Evolutionary conservation across 2,888 invertebrate species (phyloP).

Genomic region (Archaeoteleia sp.): DNA sequence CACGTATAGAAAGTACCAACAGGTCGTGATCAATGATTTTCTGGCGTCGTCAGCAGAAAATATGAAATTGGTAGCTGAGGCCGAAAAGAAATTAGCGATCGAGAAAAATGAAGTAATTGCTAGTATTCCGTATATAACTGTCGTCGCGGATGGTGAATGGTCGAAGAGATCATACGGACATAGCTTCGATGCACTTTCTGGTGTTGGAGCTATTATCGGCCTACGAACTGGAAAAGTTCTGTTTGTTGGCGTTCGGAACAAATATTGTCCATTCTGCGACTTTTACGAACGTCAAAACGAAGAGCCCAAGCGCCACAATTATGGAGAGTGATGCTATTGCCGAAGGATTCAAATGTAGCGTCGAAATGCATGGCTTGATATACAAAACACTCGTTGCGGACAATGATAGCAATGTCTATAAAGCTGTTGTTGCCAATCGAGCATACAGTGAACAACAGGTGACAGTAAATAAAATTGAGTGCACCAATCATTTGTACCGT

Average conservation of each 20-base stretch:
- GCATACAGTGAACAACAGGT: conserved; percentile 50
- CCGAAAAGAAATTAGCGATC: conserved; percentile 38
- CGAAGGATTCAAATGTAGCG: conserved; percentile 45
- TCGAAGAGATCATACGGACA: too few species aligned
- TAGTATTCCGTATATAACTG: too few species aligned
- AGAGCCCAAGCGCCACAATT: conserved; percentile 57
- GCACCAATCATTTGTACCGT: too few species aligned
- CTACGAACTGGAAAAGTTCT: too few species aligned
- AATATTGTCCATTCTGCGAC: conserved; percentile 58
- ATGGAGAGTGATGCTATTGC: conserved; percentile 52
- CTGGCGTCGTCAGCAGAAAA: conserved; percentile 6
- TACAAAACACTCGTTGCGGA: too few species aligned
- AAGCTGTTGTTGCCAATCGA: conserved; percentile 54
- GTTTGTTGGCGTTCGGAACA: conserved; percentile 58
- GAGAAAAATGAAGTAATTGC: conserved; percentile 32
- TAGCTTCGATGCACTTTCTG: conserved; percentile 35
- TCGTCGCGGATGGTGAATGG: too few species aligned
- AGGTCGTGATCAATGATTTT: background rate
- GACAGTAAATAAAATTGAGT: conserved; percentile 17
- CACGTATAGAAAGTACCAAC: too few species aligned
- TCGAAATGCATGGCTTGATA: conserved; percentile 44
- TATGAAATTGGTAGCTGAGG: conserved; percentile 33
- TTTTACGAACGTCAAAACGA: conserved; percentile 30
- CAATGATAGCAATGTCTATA: too few species aligned
- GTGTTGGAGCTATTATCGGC: conserved; percentile 37